A percentile compares a stretch with the other conserved stretches of the same genome.
phyloP scores from a whole-genome alignment of 1,140 invertebrate species.

The Drosophila eugracilis region DNA sequence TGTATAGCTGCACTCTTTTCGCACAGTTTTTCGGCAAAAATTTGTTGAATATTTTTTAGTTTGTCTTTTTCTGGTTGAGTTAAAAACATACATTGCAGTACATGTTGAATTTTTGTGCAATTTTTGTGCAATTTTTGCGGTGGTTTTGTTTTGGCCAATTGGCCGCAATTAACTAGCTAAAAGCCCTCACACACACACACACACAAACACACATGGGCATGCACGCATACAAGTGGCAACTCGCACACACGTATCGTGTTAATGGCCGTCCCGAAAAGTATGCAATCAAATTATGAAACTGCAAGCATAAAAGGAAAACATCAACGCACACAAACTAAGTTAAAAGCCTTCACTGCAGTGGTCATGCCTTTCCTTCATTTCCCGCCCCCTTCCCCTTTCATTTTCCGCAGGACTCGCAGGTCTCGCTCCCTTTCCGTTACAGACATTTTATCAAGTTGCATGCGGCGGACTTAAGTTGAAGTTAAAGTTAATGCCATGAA shows the following conservation, averaged over 20 bases:
- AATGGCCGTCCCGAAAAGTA: slow-evolving; percentile 71
- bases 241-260: slow-evolving; percentile 48
- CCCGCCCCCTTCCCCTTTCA: neutral
- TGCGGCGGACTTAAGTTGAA: slow-evolving; percentile 79
- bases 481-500: slow-evolving; percentile 83
- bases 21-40: slow-evolving; percentile 1
- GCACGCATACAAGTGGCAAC: neutral
- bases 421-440: slow-evolving; percentile 2
- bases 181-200: slow-evolving; percentile 30
- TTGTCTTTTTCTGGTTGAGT: slow-evolving; percentile 35
- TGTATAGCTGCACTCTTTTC: slow-evolving; percentile 27
- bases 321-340: slow-evolving; percentile 59
- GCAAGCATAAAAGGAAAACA: slow-evolving; percentile 49
- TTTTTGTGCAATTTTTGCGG: slow-evolving; percentile 29
- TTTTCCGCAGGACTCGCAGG: neutral
- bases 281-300: slow-evolving; percentile 78
- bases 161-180: slow-evolving; percentile 63
- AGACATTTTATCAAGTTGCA: slow-evolving; percentile 77
- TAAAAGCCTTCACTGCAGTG: slow-evolving; percentile 62
- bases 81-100: slow-evolving; percentile 14
- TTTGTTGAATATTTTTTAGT: slow-evolving; percentile 13
- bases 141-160: slow-evolving; percentile 56
- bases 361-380: slow-evolving; percentile 4
- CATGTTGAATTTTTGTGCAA: slow-evolving; percentile 18
- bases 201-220: neutral